Percentiles rank a stretch among this genome's conserved stretches.
Conservation (phyloP, 1,140 invertebrate species). For the Metopolophium dirhodum region DNA sequence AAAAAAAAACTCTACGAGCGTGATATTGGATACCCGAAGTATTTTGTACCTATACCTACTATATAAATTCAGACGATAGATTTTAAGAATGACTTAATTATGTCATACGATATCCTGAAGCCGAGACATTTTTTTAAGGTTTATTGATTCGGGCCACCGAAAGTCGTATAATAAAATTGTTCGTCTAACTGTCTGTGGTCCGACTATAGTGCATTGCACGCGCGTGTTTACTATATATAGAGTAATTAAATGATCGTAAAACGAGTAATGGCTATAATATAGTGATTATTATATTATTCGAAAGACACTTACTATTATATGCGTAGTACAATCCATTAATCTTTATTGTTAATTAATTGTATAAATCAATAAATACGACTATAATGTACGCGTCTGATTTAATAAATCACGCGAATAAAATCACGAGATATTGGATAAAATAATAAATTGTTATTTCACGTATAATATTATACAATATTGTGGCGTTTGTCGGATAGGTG, state of each 20-base stretch:
- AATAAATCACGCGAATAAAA: not conserved
- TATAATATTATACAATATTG: too few species aligned
- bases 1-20: not conserved
- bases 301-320: not conserved
- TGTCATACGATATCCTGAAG: not conserved
- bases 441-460: not conserved
- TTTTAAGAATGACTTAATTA: not conserved
- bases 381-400: not conserved
- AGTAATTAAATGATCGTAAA: slow-evolving; percentile 15
- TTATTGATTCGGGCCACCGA: not conserved
- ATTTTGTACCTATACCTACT: not conserved
- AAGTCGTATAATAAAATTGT: not conserved
- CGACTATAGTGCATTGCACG: not conserved
- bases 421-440: not conserved
- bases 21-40: not conserved
- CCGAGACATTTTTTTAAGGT: not conserved
- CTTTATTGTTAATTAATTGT: not conserved
- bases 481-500: not conserved
- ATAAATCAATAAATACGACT: not conserved
- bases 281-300: slow-evolving; percentile 10
- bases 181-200: not conserved
- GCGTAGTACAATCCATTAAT: not conserved
- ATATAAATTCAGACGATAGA: not conserved
- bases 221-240: not conserved
- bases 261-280: not conserved